These are phyloP conservation scores for Toxostoma redivivum DNA, from an alignment of 2,113 vertebrate genomes.

Conservation along the genomic window DNA sequence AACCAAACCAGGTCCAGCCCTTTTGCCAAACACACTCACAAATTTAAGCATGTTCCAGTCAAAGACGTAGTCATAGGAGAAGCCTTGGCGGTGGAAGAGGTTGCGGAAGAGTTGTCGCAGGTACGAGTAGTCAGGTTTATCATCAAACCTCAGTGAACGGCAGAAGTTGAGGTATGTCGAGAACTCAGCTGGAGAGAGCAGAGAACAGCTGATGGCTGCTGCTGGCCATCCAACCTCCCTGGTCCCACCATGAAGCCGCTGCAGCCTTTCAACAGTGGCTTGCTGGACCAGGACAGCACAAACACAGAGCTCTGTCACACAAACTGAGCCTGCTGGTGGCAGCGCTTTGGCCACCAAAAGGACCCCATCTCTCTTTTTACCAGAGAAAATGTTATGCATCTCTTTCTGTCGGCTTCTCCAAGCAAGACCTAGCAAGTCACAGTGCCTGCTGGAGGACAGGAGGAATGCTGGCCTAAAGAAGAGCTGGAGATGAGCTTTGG, in stretches of 20 bases:
- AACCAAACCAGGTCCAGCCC: not conserved
- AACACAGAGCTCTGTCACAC: not conserved
- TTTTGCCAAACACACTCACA: constrained; percentile 75
- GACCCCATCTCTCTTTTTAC: not conserved
- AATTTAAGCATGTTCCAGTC: constrained; percentile 99
- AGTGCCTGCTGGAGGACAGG: not conserved
- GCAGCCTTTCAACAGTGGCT: not conserved
- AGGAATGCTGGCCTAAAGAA: not conserved
- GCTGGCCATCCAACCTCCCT: not conserved
- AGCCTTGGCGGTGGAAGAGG: constrained; percentile 96
- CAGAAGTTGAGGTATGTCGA: constrained; percentile 98
- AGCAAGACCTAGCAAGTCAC: not conserved
- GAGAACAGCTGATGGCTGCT: not conserved
- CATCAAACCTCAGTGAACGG: constrained; percentile 95
- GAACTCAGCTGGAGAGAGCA: constrained; percentile 83
- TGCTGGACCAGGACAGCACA: not conserved
- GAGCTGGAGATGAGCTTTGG: not conserved
- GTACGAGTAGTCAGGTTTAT: constrained; percentile 97
- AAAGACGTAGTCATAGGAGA: constrained; percentile 96
- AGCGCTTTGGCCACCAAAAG: not conserved
- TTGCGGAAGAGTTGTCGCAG: constrained; percentile 96
- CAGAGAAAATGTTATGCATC: not conserved
- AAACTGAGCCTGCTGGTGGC: not conserved
- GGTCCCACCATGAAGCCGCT: not conserved
- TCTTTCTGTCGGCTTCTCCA: not conserved